Evolutionary conservation across 2,888 invertebrate species (phyloP).

Genomic region (Leucophenga montana): DNA sequence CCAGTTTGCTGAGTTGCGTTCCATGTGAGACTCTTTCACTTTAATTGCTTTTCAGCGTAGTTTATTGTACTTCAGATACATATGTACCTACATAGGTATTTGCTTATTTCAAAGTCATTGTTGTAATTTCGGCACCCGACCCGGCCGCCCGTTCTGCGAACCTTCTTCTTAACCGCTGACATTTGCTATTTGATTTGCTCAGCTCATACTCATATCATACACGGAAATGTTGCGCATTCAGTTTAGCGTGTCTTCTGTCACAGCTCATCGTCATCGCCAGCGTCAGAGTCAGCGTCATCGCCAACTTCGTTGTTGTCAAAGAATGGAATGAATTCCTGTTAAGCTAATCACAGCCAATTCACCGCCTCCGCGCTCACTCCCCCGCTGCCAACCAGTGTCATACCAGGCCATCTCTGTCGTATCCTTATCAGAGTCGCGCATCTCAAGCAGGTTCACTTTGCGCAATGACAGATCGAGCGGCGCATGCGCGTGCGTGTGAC

Average conservation of each 20-base stretch:
- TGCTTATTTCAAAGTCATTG: neutral
- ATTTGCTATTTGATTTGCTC: neutral
- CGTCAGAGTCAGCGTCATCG: neutral
- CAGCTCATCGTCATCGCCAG: conserved; percentile 22
- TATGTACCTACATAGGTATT: neutral
- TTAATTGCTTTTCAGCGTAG: conserved; percentile 49
- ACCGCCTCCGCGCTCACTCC: conserved; percentile 10
- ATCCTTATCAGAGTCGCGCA: conserved; percentile 40
- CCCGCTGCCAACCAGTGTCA: neutral
- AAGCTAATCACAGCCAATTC: conserved; percentile 52
- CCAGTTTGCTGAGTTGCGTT: conserved; percentile 27
- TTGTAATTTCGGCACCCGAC: neutral
- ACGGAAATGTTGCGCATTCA: neutral
- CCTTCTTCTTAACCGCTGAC: neutral
- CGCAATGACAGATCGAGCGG: neutral
- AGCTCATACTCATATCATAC: too few species aligned
- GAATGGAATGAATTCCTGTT: conserved; percentile 58
- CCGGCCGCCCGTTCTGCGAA: too few species aligned
- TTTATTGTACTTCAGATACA: conserved; percentile 5
- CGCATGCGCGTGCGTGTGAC: conserved; percentile 22
- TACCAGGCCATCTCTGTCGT: neutral
- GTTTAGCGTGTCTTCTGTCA: too few species aligned
- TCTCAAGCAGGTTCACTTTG: conserved; percentile 29
- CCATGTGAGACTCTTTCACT: conserved; percentile 46
- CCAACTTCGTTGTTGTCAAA: conserved; percentile 30